Evolutionary conservation across 2,888 invertebrate genomes (phyloP).

Genomic region (Polyommatus iphigenia): DNA sequence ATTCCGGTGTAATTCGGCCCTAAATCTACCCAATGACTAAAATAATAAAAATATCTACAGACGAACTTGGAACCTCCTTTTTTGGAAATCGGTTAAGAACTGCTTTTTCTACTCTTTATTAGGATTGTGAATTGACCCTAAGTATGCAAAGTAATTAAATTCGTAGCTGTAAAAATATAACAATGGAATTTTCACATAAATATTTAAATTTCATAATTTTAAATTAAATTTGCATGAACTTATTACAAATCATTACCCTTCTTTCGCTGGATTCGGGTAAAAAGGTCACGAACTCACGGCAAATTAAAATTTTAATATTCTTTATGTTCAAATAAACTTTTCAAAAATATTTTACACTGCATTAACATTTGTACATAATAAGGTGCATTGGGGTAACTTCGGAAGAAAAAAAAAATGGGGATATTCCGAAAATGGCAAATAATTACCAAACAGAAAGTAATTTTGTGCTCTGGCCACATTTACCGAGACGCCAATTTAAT

Average conservation of each 20-base stretch:
- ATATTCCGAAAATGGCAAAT: too few species aligned
- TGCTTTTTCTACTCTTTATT: too few species aligned
- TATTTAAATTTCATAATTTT: not conserved
- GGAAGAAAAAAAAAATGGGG: too few species aligned
- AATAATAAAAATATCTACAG: too few species aligned
- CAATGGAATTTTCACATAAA: constrained; percentile 1
- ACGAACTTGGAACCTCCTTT: too few species aligned
- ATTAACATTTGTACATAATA: not conserved
- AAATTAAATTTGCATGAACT: constrained; percentile 5
- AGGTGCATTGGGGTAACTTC: too few species aligned
- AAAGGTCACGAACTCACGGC: not conserved
- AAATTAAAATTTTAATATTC: not conserved
- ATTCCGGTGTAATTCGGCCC: too few species aligned
- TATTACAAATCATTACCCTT: not conserved
- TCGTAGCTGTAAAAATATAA: constrained; percentile 3
- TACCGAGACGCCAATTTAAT: too few species aligned
- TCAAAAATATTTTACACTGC: not conserved
- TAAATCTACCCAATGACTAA: too few species aligned
- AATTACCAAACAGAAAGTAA: too few species aligned
- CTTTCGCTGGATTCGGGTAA: not conserved
- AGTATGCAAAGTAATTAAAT: not conserved
- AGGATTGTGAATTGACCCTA: too few species aligned
- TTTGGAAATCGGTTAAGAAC: not conserved
- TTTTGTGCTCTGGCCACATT: too few species aligned
- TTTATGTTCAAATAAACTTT: not conserved